A percentile compares a stretch with the other conserved stretches of the same genome.
Evolutionary conservation across 2,113 vertebrate genomes (phyloP).

Genomic region (Amia ocellicauda): DNA sequence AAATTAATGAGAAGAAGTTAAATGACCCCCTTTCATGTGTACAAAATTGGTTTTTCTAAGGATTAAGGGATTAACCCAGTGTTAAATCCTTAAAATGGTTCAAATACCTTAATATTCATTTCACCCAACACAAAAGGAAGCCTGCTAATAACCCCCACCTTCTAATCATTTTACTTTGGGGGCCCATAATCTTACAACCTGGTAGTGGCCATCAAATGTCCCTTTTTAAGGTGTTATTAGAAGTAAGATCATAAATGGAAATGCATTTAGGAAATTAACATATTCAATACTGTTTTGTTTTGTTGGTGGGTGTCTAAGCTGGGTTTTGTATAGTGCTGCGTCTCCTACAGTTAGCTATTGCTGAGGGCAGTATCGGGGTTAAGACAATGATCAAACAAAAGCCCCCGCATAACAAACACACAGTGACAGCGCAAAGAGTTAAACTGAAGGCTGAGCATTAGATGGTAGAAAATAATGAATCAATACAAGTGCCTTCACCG

Average conservation of each 20-base stretch:
- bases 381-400: too few species aligned
- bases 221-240: conserved; percentile 9
- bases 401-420: too few species aligned
- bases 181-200: conserved; percentile 43
- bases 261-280: too few species aligned
- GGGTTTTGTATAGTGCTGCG: too few species aligned
- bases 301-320: too few species aligned
- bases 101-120: conserved; percentile 95
- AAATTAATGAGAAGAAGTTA: conserved; percentile 93
- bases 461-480: conserved; percentile 43
- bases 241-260: too few species aligned
- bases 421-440: too few species aligned
- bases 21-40: conserved; percentile 78
- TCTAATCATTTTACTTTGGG: conserved; percentile 66
- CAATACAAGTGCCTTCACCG: conserved; percentile 38
- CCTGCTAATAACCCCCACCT: conserved; percentile 60
- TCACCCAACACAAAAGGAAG: conserved; percentile 78
- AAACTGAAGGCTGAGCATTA: too few species aligned
- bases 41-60: conserved; percentile 90
- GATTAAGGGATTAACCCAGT: conserved; percentile 94
- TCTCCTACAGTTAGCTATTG: too few species aligned
- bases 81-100: conserved; percentile 92
- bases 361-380: too few species aligned
- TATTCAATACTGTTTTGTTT: too few species aligned
- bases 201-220: conserved; percentile 25